Percentiles rank a stretch among this genome's conserved stretches.
These are phyloP conservation scores for Procambarus clarkii DNA, from an alignment of 1,140 invertebrate species.

Conservation along the genomic window DNA sequence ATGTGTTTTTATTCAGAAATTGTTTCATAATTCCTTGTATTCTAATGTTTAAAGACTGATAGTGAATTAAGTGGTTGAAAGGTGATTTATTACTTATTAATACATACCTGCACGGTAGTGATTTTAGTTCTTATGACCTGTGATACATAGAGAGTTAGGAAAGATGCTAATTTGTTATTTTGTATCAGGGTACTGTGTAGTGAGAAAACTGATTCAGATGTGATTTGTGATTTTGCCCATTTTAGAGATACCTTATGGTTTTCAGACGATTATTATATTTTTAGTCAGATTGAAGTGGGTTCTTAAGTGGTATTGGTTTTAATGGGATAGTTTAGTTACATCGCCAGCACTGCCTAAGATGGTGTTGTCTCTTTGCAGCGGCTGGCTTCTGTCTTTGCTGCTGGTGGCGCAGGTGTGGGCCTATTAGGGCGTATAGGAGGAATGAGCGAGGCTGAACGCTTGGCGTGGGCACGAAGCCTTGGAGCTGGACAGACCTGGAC, in stretches of 20 bases:
- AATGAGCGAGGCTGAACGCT: slow-evolving; percentile 39
- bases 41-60: too few species aligned
- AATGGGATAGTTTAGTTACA: slow-evolving; percentile 8
- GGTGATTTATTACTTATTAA: too few species aligned
- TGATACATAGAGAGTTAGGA: too few species aligned
- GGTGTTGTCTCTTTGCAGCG: slow-evolving; percentile 65
- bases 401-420: slow-evolving; percentile 39
- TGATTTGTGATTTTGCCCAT: not conserved
- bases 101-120: too few species aligned
- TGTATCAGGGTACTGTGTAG: too few species aligned
- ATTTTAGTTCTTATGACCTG: too few species aligned
- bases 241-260: too few species aligned
- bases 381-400: slow-evolving; percentile 44
- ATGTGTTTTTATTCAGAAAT: too few species aligned
- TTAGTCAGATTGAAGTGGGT: not conserved
- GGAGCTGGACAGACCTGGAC: slow-evolving; percentile 51
- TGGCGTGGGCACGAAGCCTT: slow-evolving; percentile 30
- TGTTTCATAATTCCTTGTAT: too few species aligned
- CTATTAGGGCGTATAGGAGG: slow-evolving; percentile 26
- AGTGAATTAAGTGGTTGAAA: too few species aligned
- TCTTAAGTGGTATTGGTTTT: not conserved
- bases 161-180: too few species aligned
- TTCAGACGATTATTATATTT: not conserved
- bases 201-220: not conserved
- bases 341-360: slow-evolving; percentile 44